phyloP scores from a whole-genome alignment of 1,140 invertebrate species.

The Paraescarpia echinospica region DNA sequence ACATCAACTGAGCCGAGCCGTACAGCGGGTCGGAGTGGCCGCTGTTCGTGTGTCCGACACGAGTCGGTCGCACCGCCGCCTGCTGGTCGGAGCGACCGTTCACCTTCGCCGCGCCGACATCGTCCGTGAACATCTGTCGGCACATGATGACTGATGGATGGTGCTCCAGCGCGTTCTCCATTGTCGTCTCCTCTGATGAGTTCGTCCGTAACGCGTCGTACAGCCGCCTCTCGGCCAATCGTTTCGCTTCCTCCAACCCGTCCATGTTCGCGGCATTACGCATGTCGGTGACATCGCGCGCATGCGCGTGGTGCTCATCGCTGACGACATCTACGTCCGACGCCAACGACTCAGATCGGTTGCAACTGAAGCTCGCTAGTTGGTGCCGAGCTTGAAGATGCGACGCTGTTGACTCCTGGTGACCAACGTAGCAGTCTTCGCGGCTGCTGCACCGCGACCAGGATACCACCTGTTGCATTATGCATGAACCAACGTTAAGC shows the following conservation, averaged over 20 bases:
- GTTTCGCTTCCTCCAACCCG: slow-evolving; percentile 29
- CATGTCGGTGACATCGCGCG: slow-evolving; percentile 13
- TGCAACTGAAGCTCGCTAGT: slow-evolving; percentile 33
- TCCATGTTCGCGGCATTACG: slow-evolving; percentile 30
- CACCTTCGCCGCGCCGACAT: background rate
- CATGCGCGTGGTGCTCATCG: slow-evolving; percentile 41
- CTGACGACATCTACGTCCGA: slow-evolving; percentile 51
- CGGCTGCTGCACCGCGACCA: slow-evolving; percentile 49
- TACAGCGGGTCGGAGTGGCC: background rate
- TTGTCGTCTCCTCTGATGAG: background rate
- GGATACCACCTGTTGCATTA: slow-evolving; percentile 28
- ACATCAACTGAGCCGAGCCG: background rate
- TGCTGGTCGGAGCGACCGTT: background rate
- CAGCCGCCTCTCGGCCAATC: background rate
- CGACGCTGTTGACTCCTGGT: background rate
- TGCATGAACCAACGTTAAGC: background rate
- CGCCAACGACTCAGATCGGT: slow-evolving; percentile 50
- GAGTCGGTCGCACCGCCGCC: background rate
- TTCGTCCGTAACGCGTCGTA: background rate
- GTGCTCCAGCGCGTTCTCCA: background rate
- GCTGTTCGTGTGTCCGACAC: background rate
- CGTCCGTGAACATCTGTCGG: slow-evolving; percentile 22
- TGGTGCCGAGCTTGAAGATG: background rate
- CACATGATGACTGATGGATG: slow-evolving; percentile 51
- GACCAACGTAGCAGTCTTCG: slow-evolving; percentile 32